Conservation (phyloP, 2,797 vertebrate species). For the Tolypeutes matacus region DNA sequence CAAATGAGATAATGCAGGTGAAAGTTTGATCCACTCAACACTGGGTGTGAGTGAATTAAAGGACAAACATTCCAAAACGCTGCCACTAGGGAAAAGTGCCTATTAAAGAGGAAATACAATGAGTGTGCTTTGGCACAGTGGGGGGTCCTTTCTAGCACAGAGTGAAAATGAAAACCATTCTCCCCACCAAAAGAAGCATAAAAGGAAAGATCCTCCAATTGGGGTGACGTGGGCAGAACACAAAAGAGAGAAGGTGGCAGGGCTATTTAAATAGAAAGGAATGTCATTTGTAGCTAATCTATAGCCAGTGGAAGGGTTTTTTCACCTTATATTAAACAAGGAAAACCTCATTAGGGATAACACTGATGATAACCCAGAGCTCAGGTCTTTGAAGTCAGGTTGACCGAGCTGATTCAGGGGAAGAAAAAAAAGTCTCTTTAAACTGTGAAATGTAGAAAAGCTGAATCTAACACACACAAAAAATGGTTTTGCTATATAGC, state of each 20-base stretch:
- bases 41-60: neutral
- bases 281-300: neutral
- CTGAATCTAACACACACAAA: neutral
- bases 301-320: neutral
- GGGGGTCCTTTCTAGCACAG: neutral
- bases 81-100: neutral
- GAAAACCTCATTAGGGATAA: neutral
- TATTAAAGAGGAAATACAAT: neutral
- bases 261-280: neutral
- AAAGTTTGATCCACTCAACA: neutral
- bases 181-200: neutral
- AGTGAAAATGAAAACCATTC: conserved; percentile 54
- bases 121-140: neutral
- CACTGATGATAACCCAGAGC: neutral
- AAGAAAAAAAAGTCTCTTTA: neutral
- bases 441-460: neutral
- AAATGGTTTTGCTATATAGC: neutral
- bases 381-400: neutral
- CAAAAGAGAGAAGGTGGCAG: neutral
- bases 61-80: neutral
- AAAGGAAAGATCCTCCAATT: neutral
- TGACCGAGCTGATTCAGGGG: neutral
- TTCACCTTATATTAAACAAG: neutral
- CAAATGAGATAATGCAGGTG: neutral
- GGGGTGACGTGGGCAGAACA: neutral